A percentile compares a stretch with the other conserved stretches of the same genome.
Evolutionary conservation across 2,113 vertebrate genomes (phyloP).

Genomic region (cat (Felis catus)): DNA sequence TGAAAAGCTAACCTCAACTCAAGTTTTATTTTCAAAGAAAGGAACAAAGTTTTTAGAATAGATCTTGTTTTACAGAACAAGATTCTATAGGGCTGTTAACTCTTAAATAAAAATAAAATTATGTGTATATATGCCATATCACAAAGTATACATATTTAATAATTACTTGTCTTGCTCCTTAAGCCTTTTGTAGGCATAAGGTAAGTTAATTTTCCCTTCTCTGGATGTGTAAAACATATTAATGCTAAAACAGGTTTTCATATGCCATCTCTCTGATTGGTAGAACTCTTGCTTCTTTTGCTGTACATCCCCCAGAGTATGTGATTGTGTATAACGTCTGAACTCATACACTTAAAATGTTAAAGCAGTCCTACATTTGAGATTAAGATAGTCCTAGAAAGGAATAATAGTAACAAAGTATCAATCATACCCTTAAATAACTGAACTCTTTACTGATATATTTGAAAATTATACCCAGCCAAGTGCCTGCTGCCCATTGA

Average conservation of each 20-base stretch:
- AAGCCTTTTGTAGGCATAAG: neutral
- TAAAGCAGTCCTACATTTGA: neutral
- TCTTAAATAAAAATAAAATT: neutral
- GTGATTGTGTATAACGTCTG: neutral
- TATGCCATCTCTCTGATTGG: neutral
- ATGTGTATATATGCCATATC: neutral
- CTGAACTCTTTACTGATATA: neutral
- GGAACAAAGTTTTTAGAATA: neutral
- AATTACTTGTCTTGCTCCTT: neutral
- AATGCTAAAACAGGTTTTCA: neutral
- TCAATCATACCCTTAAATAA: neutral
- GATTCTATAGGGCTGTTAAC: neutral
- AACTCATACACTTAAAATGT: neutral
- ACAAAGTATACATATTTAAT: neutral
- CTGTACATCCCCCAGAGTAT: neutral
- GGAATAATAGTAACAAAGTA: neutral
- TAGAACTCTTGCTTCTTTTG: neutral
- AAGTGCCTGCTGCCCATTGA: neutral
- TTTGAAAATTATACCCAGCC: neutral
- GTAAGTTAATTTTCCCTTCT: neutral
- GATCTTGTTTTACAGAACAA: neutral
- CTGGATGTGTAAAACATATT: neutral
- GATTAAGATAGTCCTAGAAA: neutral
- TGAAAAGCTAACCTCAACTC: neutral
- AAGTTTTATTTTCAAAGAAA: conserved; percentile 26